These are phyloP conservation scores for Pachycephala philippinensis DNA, from an alignment of 2,113 vertebrate genomes.

Conservation along the genomic window DNA sequence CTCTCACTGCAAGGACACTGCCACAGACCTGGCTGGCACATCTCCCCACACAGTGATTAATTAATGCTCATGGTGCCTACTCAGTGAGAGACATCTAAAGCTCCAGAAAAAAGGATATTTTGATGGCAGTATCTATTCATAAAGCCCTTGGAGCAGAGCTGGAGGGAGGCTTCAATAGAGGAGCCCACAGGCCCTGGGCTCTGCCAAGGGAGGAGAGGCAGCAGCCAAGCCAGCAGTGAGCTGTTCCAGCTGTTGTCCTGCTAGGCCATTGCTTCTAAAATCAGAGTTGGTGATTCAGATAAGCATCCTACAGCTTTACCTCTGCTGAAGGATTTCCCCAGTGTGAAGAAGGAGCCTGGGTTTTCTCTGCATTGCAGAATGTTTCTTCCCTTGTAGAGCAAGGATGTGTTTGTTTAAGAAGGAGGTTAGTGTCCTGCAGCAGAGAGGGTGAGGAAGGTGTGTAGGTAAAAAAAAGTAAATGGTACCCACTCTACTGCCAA, in stretches of 20 bases:
- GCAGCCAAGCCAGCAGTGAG: not conserved
- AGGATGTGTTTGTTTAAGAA: not conserved
- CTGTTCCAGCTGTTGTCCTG: not conserved
- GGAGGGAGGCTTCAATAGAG: not conserved
- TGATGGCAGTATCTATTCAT: not conserved
- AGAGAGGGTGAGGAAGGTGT: not conserved
- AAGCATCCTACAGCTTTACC: not conserved
- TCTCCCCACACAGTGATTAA: not conserved
- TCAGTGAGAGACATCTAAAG: not conserved
- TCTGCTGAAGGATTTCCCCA: not conserved
- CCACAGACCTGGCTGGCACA: not conserved
- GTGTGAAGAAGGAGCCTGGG: not conserved
- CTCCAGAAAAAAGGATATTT: not conserved
- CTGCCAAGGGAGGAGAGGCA: not conserved
- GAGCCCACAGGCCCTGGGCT: rapidly evolving
- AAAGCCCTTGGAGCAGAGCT: not conserved
- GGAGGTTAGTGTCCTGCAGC: not conserved
- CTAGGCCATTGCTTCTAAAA: not conserved
- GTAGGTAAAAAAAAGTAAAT: not conserved
- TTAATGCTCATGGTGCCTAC: not conserved
- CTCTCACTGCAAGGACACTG: not conserved
- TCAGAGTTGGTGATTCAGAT: not conserved
- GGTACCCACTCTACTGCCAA: not conserved
- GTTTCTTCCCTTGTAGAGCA: not conserved
- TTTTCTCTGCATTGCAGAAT: not conserved